Evolutionary conservation across 2,797 vertebrate genomes (phyloP).

Genomic region (Typhlichthys eigenmanni): DNA sequence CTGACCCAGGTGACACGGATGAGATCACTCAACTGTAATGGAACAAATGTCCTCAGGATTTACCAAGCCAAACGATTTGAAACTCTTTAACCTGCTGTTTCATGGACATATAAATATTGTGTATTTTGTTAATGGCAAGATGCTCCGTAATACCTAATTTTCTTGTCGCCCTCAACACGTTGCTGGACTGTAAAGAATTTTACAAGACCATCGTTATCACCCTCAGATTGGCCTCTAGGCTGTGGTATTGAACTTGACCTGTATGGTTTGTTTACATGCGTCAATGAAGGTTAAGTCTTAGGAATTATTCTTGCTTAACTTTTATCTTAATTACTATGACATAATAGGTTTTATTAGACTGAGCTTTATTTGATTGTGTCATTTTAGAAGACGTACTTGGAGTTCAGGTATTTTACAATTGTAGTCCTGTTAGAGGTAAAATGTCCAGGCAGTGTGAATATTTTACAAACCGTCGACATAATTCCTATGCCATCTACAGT

Average conservation of each 20-base stretch:
- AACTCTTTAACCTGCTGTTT: neutral
- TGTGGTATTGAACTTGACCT: neutral
- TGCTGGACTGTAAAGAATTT: neutral
- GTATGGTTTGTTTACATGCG: constrained; percentile 1
- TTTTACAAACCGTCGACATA: neutral
- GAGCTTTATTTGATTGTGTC: neutral
- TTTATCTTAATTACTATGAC: constrained; percentile 13
- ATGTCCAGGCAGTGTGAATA: constrained; percentile 1
- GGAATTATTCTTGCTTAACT: constrained; percentile 16
- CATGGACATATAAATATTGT: neutral
- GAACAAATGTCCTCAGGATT: neutral
- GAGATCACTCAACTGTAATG: constrained; percentile 65
- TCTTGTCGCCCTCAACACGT: neutral
- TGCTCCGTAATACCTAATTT: neutral
- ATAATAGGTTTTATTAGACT: constrained; percentile 3
- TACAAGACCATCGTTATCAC: neutral
- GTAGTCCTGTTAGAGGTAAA: neutral
- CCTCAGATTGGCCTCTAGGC: neutral
- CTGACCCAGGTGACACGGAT: constrained; percentile 70
- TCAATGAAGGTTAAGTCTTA: too few relatives aligned
- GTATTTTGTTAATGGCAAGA: constrained; percentile 8
- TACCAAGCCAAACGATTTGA: neutral
- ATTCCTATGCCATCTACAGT: neutral
- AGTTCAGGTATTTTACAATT: neutral
- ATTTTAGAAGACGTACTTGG: neutral